Evolutionary conservation across 2,888 invertebrate species (phyloP), one percentile per base, ranked within the genome.

Genomic region (Ommatoiulus sabulosus): DNA sequence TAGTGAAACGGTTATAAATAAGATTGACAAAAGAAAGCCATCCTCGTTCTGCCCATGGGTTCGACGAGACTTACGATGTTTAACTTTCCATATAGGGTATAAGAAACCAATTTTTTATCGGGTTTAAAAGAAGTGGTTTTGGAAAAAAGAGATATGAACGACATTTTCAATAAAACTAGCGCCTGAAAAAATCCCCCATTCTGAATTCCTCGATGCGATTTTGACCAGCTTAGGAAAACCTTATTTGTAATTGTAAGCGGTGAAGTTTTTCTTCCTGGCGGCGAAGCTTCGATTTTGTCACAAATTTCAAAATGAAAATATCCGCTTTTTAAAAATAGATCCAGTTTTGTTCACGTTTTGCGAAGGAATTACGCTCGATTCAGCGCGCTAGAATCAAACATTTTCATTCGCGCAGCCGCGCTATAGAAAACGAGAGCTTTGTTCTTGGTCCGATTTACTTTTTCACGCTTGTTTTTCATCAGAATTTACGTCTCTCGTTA

Each of bases 41-140:
- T 17, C 63, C 63, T 63, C 63, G n/a, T n/a, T 63, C n/a, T n/a
- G n/a, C 63, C 63, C 63, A 63, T 63, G 63, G 63, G n/a, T 63
- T n/a, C n/a, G 15, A n/a, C n/a, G n/a, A 5, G n/a, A n/a, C 63
- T 17, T 1, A 10, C 17, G 5, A 63, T n/a, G 63, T 63, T 10
- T 3, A n/a, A 63, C n/a, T 63, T 63, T 63, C 63, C 63, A 63
- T 63, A n/a, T n/a, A n/a, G 63, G 63, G n/a, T n/a, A n/a, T n/a
- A 63, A n/a, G 5, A 63, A 63, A 63, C 63, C 63, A n/a, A 63
- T 17, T 63, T 63, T 63, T 63, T 63, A 12, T 15, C 17, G 0
- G 17, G 17, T 63, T 63, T 63, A 63, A 15, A 63, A 63, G 17
- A 17, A n/a, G 17, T 17, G 5, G n/a, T 63, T 52, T 63, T 63